Evolutionary conservation across 2,113 vertebrate genomes (phyloP).

Genomic region (Clupea harengus): DNA sequence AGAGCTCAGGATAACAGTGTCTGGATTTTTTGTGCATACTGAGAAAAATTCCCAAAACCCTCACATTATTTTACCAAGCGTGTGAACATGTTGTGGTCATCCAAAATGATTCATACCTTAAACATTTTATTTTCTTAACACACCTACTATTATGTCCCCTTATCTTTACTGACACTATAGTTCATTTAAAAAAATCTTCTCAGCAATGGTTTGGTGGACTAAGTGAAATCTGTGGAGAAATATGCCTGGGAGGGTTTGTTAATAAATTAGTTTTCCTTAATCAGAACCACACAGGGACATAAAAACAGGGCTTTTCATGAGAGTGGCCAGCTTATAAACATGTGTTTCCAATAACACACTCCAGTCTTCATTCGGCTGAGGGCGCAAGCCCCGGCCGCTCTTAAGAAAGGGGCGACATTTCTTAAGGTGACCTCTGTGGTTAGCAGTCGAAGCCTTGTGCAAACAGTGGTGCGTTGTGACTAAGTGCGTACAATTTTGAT

Average conservation of each 20-base stretch:
- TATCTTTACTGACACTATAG: neutral
- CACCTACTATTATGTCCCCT: neutral
- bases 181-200: neutral
- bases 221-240: conserved; percentile 34
- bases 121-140: neutral
- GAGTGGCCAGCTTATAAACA: conserved; percentile 59
- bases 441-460: conserved; percentile 48
- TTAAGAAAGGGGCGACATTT: conserved; percentile 33
- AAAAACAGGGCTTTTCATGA: conserved; percentile 57
- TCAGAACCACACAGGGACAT: conserved; percentile 53
- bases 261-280: conserved; percentile 58
- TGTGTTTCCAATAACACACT: conserved; percentile 65
- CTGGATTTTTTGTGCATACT: neutral
- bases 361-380: conserved; percentile 58
- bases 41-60: neutral
- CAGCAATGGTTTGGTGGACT: conserved; percentile 29
- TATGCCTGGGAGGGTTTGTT: conserved; percentile 53
- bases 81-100: neutral
- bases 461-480: conserved; percentile 21
- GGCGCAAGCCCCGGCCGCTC: conserved; percentile 45
- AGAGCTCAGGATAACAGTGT: neutral
- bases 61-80: neutral
- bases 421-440: conserved; percentile 44
- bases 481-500: neutral
- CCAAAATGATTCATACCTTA: neutral